phyloP scores from a whole-genome alignment of 2,888 invertebrate genomes.

The Petrolisthes manimaculis region DNA sequence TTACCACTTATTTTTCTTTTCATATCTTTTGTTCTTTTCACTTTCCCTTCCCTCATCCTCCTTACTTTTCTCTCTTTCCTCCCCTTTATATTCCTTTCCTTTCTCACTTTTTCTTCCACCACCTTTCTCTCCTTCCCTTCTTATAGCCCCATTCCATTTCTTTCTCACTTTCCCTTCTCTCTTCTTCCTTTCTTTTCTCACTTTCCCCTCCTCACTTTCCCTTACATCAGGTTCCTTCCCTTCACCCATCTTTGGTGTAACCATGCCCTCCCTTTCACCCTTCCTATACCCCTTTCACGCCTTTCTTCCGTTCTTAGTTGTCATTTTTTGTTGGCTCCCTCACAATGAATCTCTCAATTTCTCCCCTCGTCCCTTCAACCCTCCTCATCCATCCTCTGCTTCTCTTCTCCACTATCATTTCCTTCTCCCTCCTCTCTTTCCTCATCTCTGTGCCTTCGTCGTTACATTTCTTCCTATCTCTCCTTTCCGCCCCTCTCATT shows the following conservation, averaged over 20 bases:
- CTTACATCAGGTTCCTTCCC: too few species aligned
- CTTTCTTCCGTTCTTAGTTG: too few species aligned
- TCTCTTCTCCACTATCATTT: background rate
- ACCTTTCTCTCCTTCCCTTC: background rate
- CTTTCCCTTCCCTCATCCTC: background rate
- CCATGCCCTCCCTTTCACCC: too few species aligned
- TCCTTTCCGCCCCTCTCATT: background rate
- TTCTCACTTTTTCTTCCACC: background rate
- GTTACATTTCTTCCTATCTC: background rate
- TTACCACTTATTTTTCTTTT: background rate
- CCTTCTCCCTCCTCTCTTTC: background rate
- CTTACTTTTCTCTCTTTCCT: background rate
- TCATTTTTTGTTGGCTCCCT: background rate
- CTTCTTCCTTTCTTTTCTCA: background rate
- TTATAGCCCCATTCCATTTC: too few species aligned
- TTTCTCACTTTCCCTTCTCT: background rate
- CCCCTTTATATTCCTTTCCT: background rate
- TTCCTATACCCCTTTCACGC: too few species aligned
- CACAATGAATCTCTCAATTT: background rate
- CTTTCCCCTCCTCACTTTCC: background rate
- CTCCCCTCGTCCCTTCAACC: background rate
- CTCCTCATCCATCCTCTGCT: background rate
- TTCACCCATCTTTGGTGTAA: too few species aligned
- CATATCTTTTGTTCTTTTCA: background rate
- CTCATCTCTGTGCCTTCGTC: background rate